Evolutionary conservation across 1,140 invertebrate species (phyloP), one percentile per base, ranked within the genome.

Genomic region (Drosophila auraria): DNA sequence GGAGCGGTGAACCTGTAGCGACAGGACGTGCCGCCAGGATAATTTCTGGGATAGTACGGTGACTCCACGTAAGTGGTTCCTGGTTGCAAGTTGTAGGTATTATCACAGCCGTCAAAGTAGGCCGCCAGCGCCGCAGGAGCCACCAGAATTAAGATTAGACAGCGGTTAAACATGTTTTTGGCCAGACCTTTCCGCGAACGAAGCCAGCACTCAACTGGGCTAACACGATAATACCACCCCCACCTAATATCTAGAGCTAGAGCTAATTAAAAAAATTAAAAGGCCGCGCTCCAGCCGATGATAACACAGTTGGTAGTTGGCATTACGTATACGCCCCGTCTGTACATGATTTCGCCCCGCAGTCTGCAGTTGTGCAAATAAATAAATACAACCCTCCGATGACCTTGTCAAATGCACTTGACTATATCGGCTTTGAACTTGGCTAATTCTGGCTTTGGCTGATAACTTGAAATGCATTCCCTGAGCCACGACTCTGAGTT

Each of bases 1-100:
- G 92, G 92, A 0, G 92, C 92, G 1, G n/a, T 59, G 44, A 93
- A 80, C 15, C 64, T 76, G 68, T 93, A 93, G 4, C 92, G 92
- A 36, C 92, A 93, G 38, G 92, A 93, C 0, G 87, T 80, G n/a
- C 91, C 56, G 7, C 76, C 40, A 14, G 92, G 92, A 79, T 93
- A 93, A 38, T 65, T 82, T 6, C 30, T 53, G 25, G 90, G 84
- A 56, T 92, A 93, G 60, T 79, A 83, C 27, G 92, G 92, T 2
- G 92, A 93, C 56, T 93, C 77, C 7, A 93, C 20, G 50, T 82
- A 90, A 15, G 77, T 65, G 20, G 49, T 47, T 9, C 87, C 92
- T 12, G 58, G 27, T 0, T 44, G 27, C n/a, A 93, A 53, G 2
- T 23, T 47, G 45, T 66, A 89, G 17, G 45, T 61, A 33, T 82